A percentile compares a stretch with the other conserved stretches of the same genome.
Evolutionary conservation across 1,140 invertebrate species (phyloP).

Genomic region (Panonychus citri): DNA sequence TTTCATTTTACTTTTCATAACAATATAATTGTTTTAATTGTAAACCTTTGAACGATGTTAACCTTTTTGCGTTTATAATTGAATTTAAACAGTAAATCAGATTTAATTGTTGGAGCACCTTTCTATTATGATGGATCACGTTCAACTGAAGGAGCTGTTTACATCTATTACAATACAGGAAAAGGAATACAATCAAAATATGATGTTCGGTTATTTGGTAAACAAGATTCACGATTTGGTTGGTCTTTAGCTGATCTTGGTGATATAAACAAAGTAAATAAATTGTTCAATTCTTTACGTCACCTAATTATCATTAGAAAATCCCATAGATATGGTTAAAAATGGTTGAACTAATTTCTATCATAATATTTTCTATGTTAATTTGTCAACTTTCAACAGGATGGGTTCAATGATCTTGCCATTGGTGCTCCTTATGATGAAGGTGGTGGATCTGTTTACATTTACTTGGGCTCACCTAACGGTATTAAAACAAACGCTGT

Average conservation of each 20-base stretch:
- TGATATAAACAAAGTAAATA: slow-evolving; percentile 56
- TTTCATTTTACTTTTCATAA: background rate
- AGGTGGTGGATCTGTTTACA: slow-evolving; percentile 67
- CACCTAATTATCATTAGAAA: no score
- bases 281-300: background rate
- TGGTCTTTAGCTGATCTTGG: slow-evolving; percentile 59
- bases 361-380: no score
- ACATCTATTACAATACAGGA: slow-evolving; percentile 45
- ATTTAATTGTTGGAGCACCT: slow-evolving; percentile 69
- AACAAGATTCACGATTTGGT: slow-evolving; percentile 53
- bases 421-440: slow-evolving; percentile 84
- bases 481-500: slow-evolving; percentile 49
- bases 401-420: slow-evolving; percentile 50
- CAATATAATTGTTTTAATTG: no score
- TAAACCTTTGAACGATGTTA: no score
- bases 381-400: background rate
- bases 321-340: background rate
- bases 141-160: slow-evolving; percentile 55
- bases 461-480: slow-evolving; percentile 59
- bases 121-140: slow-evolving; percentile 54
- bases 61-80: no score
- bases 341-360: background rate
- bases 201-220: slow-evolving; percentile 36
- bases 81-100: slow-evolving; percentile 35
- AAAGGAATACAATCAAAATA: background rate